A percentile compares a stretch with the other conserved stretches of the same genome.
phyloP scores from a whole-genome alignment of 1,140 invertebrate species.

The Vanessa tameamea region DNA sequence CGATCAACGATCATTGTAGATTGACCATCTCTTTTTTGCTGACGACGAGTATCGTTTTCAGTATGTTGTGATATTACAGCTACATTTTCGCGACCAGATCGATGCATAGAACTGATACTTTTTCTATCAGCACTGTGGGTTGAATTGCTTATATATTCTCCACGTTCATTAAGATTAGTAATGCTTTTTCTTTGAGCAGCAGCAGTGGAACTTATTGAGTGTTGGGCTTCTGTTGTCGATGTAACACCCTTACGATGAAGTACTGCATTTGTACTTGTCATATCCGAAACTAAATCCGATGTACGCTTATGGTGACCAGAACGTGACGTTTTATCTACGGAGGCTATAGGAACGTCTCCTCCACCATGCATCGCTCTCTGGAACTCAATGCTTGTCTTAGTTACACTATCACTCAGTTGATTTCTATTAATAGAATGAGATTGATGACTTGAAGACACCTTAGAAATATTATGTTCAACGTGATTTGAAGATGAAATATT shows the following conservation, averaged over 20 bases:
- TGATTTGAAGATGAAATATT: constrained; percentile 45
- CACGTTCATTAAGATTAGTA: constrained; percentile 86
- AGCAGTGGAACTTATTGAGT: constrained; percentile 87
- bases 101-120: constrained; percentile 88
- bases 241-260: constrained; percentile 87
- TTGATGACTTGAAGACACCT: constrained; percentile 48
- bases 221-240: constrained; percentile 82
- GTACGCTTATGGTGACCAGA: constrained; percentile 84
- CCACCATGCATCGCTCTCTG: constrained; percentile 75
- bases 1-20: constrained; percentile 76
- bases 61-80: constrained; percentile 74
- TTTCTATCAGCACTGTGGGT: constrained; percentile 85
- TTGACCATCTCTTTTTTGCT: constrained; percentile 74
- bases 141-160: constrained; percentile 84
- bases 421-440: constrained; percentile 56
- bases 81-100: constrained; percentile 81
- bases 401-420: constrained; percentile 70
- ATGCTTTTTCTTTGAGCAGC: constrained; percentile 90
- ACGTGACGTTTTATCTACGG: constrained; percentile 51
- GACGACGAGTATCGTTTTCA: constrained; percentile 70
- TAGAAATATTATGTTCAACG: constrained; percentile 45
- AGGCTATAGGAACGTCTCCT: constrained; percentile 41
- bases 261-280: constrained; percentile 87
- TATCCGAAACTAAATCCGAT: constrained; percentile 87
- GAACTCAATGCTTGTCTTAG: constrained; percentile 74